Percentiles rank a stretch among this genome's conserved stretches.
Conservation (phyloP, 1,140 invertebrate genomes). For the Ceratina australensis region DNA sequence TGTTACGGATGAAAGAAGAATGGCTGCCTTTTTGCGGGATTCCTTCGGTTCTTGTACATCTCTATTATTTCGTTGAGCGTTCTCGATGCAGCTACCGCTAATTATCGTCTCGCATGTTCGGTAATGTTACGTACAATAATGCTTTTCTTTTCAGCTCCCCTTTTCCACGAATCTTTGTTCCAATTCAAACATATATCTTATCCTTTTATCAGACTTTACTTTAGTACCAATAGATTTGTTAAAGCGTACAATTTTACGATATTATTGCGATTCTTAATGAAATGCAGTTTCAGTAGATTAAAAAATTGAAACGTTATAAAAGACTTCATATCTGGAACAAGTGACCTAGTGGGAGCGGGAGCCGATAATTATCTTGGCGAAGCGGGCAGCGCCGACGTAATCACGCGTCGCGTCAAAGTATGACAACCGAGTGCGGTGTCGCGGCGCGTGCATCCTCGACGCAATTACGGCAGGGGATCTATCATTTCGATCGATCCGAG, state of each 20-base stretch:
- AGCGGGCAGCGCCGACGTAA: constrained; percentile 11
- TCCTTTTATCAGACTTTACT: too few relatives aligned
- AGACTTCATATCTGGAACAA: too few relatives aligned
- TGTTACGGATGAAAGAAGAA: constrained; percentile 6
- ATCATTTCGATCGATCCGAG: constrained; percentile 32
- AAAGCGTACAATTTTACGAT: too few relatives aligned
- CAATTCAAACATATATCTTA: not conserved
- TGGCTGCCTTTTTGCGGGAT: constrained; percentile 12
- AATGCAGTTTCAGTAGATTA: too few relatives aligned
- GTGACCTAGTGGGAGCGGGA: not conserved
- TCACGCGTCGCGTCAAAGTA: constrained; percentile 40
- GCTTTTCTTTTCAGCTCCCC: constrained; percentile 36
- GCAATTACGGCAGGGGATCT: constrained; percentile 35
- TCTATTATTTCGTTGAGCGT: constrained; percentile 15
- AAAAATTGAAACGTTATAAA: too few relatives aligned
- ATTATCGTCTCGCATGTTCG: constrained; percentile 66
- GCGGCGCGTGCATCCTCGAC: constrained; percentile 16
- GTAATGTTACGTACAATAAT: constrained; percentile 43
- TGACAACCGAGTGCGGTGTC: not conserved
- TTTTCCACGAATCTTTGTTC: constrained; percentile 11
- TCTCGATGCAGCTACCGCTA: constrained; percentile 45
- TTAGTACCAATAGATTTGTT: too few relatives aligned
- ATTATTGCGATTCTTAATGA: too few relatives aligned
- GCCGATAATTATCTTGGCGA: not conserved
- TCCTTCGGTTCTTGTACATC: not conserved